These are phyloP conservation scores for Spongilla lacustris DNA, from an alignment of 37 sponge, comb jelly and placozoan genomes.

Conservation along the genomic window DNA sequence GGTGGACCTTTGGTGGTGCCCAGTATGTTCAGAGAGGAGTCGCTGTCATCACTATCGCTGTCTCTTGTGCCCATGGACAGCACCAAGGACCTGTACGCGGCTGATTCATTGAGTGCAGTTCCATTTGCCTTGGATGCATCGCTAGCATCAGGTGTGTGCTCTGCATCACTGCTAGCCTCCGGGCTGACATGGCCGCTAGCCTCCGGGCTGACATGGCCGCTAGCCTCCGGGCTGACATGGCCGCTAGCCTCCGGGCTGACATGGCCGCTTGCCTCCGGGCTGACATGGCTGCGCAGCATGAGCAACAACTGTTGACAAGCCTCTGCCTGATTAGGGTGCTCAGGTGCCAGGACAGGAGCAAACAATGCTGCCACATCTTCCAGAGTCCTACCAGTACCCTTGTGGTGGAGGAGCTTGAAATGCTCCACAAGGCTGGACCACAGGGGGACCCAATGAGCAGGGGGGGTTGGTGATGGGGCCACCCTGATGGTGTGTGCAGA, in stretches of 20 bases:
- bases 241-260: no score
- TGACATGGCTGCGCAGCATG: neutral
- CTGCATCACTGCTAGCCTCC: neutral
- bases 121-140: neutral
- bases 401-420: neutral
- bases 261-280: neutral
- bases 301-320: neutral
- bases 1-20: no score
- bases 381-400: neutral
- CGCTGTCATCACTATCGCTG: neutral
- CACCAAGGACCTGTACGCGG: neutral
- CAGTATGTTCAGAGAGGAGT: no score
- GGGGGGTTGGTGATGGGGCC: neutral
- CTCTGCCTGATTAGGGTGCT: neutral
- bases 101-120: neutral
- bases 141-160: neutral
- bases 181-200: neutral
- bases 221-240: neutral
- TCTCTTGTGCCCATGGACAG: neutral
- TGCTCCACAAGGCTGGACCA: slow-evolving; percentile 10
- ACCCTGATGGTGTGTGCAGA: neutral
- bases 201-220: neutral
- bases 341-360: neutral
- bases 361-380: slow-evolving; percentile 18
- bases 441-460: neutral